phyloP scores from a whole-genome alignment of 2,113 vertebrate genomes.

The Acrocephalus kingi region DNA sequence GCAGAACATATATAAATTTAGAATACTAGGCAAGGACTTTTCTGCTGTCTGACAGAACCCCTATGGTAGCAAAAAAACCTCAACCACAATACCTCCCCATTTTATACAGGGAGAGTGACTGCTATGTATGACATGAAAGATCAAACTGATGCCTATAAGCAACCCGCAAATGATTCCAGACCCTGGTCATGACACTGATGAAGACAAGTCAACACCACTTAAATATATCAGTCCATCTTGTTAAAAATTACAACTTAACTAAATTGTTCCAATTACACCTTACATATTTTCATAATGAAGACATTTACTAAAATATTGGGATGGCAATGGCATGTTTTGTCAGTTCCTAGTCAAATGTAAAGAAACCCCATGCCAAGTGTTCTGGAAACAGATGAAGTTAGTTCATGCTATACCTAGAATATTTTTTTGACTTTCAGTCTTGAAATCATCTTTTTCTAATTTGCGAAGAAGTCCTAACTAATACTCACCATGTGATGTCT shows the following conservation, averaged over 20 bases:
- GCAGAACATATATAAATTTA: neutral
- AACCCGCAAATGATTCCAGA: neutral
- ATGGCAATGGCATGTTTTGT: neutral
- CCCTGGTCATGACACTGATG: neutral
- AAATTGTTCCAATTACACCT: constrained; percentile 1
- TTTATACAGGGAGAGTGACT: neutral
- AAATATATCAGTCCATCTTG: neutral
- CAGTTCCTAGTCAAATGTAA: neutral
- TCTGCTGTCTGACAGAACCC: neutral
- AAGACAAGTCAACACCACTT: neutral
- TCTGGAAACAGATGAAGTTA: neutral
- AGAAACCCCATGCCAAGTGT: neutral
- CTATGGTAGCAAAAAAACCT: neutral
- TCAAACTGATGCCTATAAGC: neutral
- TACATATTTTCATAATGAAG: constrained; percentile 23
- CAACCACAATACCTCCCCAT: neutral
- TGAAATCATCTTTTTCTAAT: neutral
- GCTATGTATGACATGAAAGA: neutral
- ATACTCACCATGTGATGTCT: constrained; percentile 78
- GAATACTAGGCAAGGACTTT: neutral
- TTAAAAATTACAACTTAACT: neutral
- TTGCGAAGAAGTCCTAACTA: neutral
- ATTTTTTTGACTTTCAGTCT: neutral
- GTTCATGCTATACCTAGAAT: neutral
- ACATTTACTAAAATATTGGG: constrained; percentile 30